Base-by-base conservation (phyloP, 2,888 invertebrate species). In the Napeogenes inachia region DNA sequence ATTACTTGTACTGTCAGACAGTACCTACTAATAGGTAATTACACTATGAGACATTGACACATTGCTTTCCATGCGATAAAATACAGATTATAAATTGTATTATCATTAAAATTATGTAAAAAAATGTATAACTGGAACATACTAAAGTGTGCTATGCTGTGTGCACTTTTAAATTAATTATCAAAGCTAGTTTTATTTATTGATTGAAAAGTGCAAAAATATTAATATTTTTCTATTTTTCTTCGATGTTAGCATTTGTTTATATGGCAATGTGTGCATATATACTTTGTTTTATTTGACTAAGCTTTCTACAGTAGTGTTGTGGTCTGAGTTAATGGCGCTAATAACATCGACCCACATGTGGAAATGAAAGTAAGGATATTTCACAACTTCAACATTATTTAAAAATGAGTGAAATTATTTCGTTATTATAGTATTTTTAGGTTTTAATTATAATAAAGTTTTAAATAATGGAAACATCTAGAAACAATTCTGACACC, bases 321-420 rank as follows among this genome's bases (percentile, higher is more conserved):
- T 35, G 35, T 6, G 79, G 76, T 76, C 72, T 68, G 69, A 72
- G 54, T 56, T 74, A 78, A 77, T 77, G 76, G 80, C 80, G 85
- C 81, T 87, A 87, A 89, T 81, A 84, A 67, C 68, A 71, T 73
- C 78, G 84, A 82, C 86, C 86, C 73, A 79, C 69, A 82, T 85
- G 30, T 35, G 33, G 54, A 33, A 38, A 33, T 33, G 57, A 50
- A 50, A 55, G 13, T 38, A 47, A 30, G 30, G 33, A 42, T 38
- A 21, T 6, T 50, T 35, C 10, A 30, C 46, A 54, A 21, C 35
- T 47, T 13, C 5, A 21, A 12, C n/a, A 47, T 21, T 47, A 13
- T 47, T 13, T n/a, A 4, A 4, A 47, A 13, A 47, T 13, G 13
- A 10, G 3, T 50, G 50, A 50, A 50, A 30, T 21, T 30, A 30